Base-by-base conservation (phyloP, 2,888 invertebrate genomes). In the Cantharis rustica region DNA sequence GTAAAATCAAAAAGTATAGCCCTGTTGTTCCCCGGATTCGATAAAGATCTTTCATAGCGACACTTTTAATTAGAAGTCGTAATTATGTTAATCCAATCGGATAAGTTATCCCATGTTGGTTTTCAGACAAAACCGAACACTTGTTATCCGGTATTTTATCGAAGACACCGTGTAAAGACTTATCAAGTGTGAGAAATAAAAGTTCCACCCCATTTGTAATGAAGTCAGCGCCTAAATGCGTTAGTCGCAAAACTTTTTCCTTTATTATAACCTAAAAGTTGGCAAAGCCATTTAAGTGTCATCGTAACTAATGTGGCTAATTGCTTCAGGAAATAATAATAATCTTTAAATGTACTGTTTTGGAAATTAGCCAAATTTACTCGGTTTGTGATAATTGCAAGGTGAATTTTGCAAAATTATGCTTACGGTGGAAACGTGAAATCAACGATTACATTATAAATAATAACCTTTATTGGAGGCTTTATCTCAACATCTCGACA, bases 401-500 rank as follows among this genome's bases (percentile, higher is more conserved):
- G 23, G 64, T 66, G 23, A 9, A 23, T 23, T 23, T 23, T 9
- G 7, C 23, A 66, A 31, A 66, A 66, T 66, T 23, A 66, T n/a
- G n/a, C n/a, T 66, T 20, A 20, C 9, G 23, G 2, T n/a, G 47
- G 47, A 47, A 66, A 66, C 20, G 17, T 66, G 64, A 16, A 66
- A 20, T 20, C 20, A 66, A 20, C 23, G 20, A 66, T 66, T 66
- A 66, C 13, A 20, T 66, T 23, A n/a, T 17, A 63, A 20, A 66
- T 66, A 61, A 69, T 69, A 69, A 69, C 27, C 69, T 61, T 72
- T 68, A 66, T 68, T 72, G 66, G 23, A 68, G 31, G 61, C 23
- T 17, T 17, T 27, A 68, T 31, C 68, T 72, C 23, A n/a, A 72
- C 68, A 72, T 61, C 68, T 11, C 20, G 15, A 17, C 47, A 68